Percentiles rank a stretch among this genome's conserved stretches.
These are phyloP conservation scores for Ophthalmolycus amberensis DNA, from an alignment of 2,113 vertebrate genomes.

Conservation along the genomic window DNA sequence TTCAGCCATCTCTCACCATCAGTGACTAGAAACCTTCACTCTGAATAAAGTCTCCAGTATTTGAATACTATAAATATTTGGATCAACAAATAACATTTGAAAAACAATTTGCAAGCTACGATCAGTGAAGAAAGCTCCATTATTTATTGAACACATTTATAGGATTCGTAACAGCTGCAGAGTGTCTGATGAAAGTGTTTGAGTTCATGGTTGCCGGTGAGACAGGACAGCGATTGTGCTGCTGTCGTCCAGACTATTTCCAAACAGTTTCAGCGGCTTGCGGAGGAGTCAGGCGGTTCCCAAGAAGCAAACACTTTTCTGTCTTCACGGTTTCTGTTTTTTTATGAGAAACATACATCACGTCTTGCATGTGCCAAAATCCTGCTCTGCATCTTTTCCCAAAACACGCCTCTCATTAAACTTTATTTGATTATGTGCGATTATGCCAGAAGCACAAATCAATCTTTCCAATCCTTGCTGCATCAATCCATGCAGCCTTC, in stretches of 20 bases:
- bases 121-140: background rate
- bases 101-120: conserved; percentile 13
- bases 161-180: background rate
- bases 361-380: conserved; percentile 24
- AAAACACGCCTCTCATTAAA: conserved; percentile 10
- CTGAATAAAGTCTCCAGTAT: background rate
- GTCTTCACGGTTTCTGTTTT: background rate
- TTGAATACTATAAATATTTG: background rate
- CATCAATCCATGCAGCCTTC: background rate
- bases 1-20: too few relatives aligned
- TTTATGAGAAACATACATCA: background rate
- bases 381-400: conserved; percentile 17
- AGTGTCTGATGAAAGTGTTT: background rate
- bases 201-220: background rate
- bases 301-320: background rate
- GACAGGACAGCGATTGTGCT: too few relatives aligned
- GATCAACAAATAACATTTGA: background rate
- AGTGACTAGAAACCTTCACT: too few relatives aligned
- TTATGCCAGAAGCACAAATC: background rate
- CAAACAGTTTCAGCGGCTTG: background rate
- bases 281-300: background rate
- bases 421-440: conserved; percentile 1
- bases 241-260: background rate
- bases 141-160: background rate
- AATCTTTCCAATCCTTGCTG: background rate